phyloP scores from a whole-genome alignment of 2,888 invertebrate species.

The Eurytoma californica region DNA sequence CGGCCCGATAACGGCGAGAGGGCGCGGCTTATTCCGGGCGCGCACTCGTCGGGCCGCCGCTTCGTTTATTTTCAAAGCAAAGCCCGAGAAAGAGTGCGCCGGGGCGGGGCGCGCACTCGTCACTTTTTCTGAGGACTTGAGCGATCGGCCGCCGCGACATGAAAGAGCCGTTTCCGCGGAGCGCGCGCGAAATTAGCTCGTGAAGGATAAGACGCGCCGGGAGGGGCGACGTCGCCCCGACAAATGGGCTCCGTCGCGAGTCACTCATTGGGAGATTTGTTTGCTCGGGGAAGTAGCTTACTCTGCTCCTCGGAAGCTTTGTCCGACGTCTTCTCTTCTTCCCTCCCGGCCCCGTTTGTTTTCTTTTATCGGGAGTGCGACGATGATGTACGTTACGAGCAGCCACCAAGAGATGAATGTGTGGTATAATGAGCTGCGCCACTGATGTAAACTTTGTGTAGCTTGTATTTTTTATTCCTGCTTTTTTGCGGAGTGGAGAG shows the following conservation, averaged over 20 bases:
- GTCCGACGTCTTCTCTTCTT: neutral
- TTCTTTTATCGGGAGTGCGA: neutral
- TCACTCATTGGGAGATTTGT: constrained; percentile 47
- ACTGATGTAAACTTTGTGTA: too few relatives aligned
- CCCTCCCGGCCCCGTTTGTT: neutral
- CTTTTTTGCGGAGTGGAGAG: too few relatives aligned
- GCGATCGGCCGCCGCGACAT: too few relatives aligned
- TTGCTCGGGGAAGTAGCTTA: constrained; percentile 42
- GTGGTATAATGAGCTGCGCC: too few relatives aligned
- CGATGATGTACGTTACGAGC: too few relatives aligned
- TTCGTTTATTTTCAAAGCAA: constrained; percentile 41
- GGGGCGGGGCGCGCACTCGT: too few relatives aligned
- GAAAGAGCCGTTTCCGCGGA: too few relatives aligned
- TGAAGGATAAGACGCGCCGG: constrained; percentile 6
- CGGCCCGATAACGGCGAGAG: too few relatives aligned
- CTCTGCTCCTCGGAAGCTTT: neutral
- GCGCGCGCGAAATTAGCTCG: constrained; percentile 25
- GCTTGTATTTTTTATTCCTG: too few relatives aligned
- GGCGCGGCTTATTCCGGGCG: too few relatives aligned
- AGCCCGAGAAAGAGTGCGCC: neutral
- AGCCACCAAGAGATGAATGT: too few relatives aligned
- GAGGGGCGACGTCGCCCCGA: neutral
- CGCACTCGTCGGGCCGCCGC: neutral
- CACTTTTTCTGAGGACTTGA: too few relatives aligned
- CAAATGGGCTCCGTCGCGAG: constrained; percentile 25